Conservation (phyloP, 2,888 invertebrate genomes). For the Rhodophaea formosa region DNA sequence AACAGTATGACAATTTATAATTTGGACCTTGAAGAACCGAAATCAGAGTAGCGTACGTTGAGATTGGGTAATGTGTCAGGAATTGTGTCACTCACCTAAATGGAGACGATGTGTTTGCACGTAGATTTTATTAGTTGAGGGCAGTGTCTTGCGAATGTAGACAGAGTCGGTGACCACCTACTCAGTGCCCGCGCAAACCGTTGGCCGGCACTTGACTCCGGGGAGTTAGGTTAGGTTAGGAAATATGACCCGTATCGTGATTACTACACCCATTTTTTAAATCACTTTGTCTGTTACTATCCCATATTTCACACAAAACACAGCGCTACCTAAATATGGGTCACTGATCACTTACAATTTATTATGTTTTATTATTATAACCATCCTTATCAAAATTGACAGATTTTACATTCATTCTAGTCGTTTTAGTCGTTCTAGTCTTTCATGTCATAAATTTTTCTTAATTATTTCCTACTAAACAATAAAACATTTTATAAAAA, state of each 20-base stretch:
- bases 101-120: conserved; percentile 70
- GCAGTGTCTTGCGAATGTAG: conserved; percentile 61
- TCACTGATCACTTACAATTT: neutral
- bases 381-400: neutral
- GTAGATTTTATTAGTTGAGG: conserved; percentile 61
- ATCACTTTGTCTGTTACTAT: conserved; percentile 8
- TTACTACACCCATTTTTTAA: conserved; percentile 14
- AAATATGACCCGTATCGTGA: conserved; percentile 9
- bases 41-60: conserved; percentile 56
- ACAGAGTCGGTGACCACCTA: conserved; percentile 58
- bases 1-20: conserved; percentile 9
- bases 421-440: too few relatives aligned
- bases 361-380: neutral
- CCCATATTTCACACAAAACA: conserved; percentile 13
- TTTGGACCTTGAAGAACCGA: conserved; percentile 36
- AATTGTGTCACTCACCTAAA: conserved; percentile 75
- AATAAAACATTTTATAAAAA: too few relatives aligned
- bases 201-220: conserved; percentile 17
- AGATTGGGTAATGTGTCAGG: conserved; percentile 72
- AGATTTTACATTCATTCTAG: too few relatives aligned
- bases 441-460: too few relatives aligned
- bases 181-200: conserved; percentile 29
- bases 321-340: neutral
- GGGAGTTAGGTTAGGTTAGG: conserved; percentile 20
- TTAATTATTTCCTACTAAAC: too few relatives aligned